Evolutionary conservation across 2,888 invertebrate genomes (phyloP), one percentile per base, ranked within the genome.

Genomic region (Calliopum simillimum): DNA sequence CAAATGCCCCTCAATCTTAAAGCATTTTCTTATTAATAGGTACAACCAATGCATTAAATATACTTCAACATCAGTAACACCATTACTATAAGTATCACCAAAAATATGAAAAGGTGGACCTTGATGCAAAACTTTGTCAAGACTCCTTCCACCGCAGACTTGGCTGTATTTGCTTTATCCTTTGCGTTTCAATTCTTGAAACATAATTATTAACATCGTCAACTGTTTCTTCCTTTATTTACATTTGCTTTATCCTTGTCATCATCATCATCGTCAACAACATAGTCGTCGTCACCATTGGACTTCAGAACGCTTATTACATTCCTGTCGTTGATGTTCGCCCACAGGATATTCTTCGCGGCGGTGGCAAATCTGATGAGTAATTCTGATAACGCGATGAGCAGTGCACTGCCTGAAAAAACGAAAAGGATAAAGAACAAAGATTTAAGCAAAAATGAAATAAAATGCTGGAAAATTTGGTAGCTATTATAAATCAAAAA

Each of bases 311-410:
- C 44, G 13, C n/a, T 21, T 63, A n/a, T 76, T 75, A 84, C 67
- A 85, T 72, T 46, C 82, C 82, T 19, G 83, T 83, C 19, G 83
- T 83, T 8, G 83, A 84, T 67, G 85, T 85, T 51, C 84, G 78
- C 58, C 77, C 84, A 69, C 79, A 82, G 63, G 85, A 85, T 46
- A 83, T 81, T 73, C 82, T 82, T 19, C 85, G 80, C n/a, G 82
- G 82, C 4, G 84, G 81, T 66, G 85, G 84, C 73, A 84, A 77
- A 73, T 83, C 81, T 68, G 81, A 76, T 74, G 82, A 77, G 73
- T 80, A 81, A 75, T 81, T 80, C 72, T 79, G 80, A 74, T 83
- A 84, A 68, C 82, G 80, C 19, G 80, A 76, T 51, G 83, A 80
- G 73, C 84, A 85, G 73, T 82, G 80, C 59, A 85, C 79, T 68